Base-by-base conservation (phyloP, 2,113 vertebrate genomes). In the Vidua chalybeata region DNA sequence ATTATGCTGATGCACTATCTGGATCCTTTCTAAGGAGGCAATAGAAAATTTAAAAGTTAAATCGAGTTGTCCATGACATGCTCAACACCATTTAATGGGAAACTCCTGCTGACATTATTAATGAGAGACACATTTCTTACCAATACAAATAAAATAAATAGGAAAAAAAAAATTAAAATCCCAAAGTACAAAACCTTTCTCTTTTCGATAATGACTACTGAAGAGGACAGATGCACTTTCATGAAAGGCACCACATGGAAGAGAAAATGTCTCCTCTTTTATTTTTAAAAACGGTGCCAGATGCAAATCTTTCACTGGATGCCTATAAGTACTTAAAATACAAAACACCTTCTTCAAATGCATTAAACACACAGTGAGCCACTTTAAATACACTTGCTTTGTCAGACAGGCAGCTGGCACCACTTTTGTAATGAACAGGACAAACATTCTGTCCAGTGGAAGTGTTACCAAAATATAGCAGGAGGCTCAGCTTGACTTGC, bases 271-370 rank as follows among this genome's bases (percentile, higher is more conserved):
- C 89, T 89, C 73, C 92, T 88, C 82, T 95, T 96, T 95, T 89
- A 93, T 94, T 96, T 95, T 97, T 86, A 93, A 96, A 94, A 96
- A 98, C 94, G 94, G 92, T 77, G 58, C 96, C 96, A 97, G 96
- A 97, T 98, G 96, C 96, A 97, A 97, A 96, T 94, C 94, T 95
- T 98, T 90, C 96, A 93, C 84, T 97, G 95, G 93, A 88, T 43
- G 89, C 89, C 94, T 95, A 62, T 89, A 97, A 95, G 90, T 96
- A 96, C 96, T 96, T 97, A 95, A 97, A 96, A 95, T 87, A 96
- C 89, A 97, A 97, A 97, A 95, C 95, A 94, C 92, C 86, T 95
- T 95, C 90, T 97, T 97, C 96, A 96, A 84, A 97, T 62, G 94
- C 97, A 97, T 96, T 97, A 97, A 96, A 93, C 31, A n/a, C 90